These are phyloP conservation scores for Daktulosphaira vitifoliae DNA, from an alignment of 1,140 invertebrate species.

Conservation along the genomic window DNA sequence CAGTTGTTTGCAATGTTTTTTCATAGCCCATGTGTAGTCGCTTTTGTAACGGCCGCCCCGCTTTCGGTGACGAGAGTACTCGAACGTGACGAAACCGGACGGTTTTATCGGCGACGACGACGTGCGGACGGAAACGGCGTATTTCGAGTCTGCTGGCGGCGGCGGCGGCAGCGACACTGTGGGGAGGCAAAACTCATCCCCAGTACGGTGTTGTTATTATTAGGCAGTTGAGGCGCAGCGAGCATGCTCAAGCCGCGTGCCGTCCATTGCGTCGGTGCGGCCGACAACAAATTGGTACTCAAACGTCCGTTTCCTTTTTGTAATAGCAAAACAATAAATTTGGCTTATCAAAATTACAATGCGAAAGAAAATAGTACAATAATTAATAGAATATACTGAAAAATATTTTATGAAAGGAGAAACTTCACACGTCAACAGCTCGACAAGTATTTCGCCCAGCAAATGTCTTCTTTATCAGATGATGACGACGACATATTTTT, in stretches of 20 bases:
- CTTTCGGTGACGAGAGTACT: no score
- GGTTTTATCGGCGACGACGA: not conserved
- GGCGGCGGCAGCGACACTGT: constrained; percentile 18
- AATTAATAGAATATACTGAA: no score
- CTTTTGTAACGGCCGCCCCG: not conserved
- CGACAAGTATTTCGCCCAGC: no score
- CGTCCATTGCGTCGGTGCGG: constrained; percentile 18
- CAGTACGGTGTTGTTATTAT: not conserved
- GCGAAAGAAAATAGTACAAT: no score
- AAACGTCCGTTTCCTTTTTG: not conserved
- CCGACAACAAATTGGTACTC: not conserved
- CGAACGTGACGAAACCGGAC: not conserved
- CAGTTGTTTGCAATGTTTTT: constrained; percentile 41
- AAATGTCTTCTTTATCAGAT: no score
- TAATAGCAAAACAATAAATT: no score
- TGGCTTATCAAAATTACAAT: no score
- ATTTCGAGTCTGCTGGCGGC: not conserved
- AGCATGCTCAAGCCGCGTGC: constrained; percentile 27
- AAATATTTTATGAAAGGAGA: no score
- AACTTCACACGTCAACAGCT: no score
- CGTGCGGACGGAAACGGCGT: no score
- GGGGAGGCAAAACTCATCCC: constrained; percentile 15
- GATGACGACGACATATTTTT: no score
- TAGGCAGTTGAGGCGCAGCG: not conserved
- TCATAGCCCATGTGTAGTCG: not conserved